phyloP scores from a whole-genome alignment of 2,797 vertebrate genomes.

The Microcaecilia unicolor region DNA sequence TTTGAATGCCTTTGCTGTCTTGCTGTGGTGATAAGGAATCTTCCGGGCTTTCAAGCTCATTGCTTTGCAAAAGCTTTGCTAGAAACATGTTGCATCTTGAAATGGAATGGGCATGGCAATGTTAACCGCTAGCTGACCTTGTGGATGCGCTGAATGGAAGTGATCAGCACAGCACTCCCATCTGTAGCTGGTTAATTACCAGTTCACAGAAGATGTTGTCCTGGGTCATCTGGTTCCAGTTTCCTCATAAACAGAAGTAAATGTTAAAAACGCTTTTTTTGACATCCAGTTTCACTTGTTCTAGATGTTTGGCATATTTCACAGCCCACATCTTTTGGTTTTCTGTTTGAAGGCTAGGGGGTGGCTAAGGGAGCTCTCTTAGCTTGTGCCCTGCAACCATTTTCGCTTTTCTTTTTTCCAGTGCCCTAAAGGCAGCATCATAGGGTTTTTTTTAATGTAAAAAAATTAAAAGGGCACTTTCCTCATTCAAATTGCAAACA shows the following conservation, averaged over 20 bases:
- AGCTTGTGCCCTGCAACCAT: constrained; percentile 22
- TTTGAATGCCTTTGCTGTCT: no score
- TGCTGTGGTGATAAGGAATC: no score
- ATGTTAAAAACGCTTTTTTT: constrained; percentile 39
- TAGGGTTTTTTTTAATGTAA: constrained; percentile 39
- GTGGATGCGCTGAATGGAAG: constrained; percentile 5
- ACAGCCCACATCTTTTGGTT: constrained; percentile 51
- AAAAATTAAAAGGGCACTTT: constrained; percentile 45
- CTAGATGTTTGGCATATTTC: constrained; percentile 47
- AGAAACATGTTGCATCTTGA: no score
- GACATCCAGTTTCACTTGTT: constrained; percentile 51
- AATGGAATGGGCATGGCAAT: background rate
- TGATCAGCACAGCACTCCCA: background rate
- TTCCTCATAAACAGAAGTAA: constrained; percentile 48
- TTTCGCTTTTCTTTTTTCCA: constrained; percentile 17
- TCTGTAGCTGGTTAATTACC: constrained; percentile 38
- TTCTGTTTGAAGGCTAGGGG: background rate
- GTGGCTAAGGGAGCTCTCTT: constrained; percentile 13
- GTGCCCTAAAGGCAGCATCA: constrained; percentile 36
- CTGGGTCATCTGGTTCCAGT: constrained; percentile 49
- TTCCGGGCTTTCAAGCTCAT: no score
- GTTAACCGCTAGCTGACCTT: constrained; percentile 27
- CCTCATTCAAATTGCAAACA: constrained; percentile 47
- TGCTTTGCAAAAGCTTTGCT: no score
- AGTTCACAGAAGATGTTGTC: constrained; percentile 24